phyloP scores from a whole-genome alignment of 1,140 invertebrate genomes.

The Pantala flavescens region DNA sequence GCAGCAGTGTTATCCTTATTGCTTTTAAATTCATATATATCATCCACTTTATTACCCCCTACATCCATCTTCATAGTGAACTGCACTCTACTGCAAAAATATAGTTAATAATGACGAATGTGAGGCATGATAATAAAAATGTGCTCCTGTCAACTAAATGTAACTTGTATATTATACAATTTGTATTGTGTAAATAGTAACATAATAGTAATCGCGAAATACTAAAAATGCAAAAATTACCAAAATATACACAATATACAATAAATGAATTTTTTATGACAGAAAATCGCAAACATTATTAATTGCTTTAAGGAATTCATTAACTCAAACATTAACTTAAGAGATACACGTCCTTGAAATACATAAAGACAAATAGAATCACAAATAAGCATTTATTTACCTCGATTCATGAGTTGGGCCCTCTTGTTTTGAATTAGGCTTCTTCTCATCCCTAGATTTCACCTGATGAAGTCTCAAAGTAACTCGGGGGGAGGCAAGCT shows the following conservation, averaged over 20 bases:
- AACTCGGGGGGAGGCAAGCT: slow-evolving; percentile 43
- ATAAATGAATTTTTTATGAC: no score
- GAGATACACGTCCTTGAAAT: no score
- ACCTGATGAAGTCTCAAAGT: slow-evolving; percentile 47
- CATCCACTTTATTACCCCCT: slow-evolving; percentile 30
- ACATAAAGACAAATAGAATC: no score
- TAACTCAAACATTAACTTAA: no score
- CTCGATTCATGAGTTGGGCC: neutral
- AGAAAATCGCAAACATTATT: no score
- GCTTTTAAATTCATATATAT: slow-evolving; percentile 51
- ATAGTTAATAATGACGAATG: neutral
- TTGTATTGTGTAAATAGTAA: no score
- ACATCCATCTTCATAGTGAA: neutral
- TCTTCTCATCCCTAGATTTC: slow-evolving; percentile 32
- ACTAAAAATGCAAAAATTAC: no score
- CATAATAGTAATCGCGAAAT: no score
- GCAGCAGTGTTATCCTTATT: slow-evolving; percentile 41
- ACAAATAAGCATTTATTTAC: neutral
- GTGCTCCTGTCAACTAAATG: no score
- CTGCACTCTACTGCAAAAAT: neutral
- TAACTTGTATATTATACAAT: no score
- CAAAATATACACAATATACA: no score
- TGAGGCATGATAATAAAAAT: neutral
- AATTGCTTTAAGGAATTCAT: no score
- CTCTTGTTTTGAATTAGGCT: neutral